These are phyloP conservation scores for Montifringilla adamsi DNA, from an alignment of 2,113 vertebrate species.

Conservation along the genomic window DNA sequence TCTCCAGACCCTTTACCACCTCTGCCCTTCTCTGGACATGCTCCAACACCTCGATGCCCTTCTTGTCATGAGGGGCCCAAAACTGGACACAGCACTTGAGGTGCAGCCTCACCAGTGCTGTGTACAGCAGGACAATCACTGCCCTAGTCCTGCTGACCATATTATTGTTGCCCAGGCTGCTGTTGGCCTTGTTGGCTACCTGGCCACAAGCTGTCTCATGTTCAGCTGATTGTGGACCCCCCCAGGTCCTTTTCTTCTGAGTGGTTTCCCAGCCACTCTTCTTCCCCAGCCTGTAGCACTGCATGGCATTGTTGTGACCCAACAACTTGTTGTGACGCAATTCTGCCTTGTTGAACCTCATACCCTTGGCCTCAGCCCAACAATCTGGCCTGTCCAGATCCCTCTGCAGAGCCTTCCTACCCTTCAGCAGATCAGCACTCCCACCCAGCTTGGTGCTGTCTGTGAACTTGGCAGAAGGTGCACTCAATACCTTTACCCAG, in stretches of 20 bases:
- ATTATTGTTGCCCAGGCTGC: neutral
- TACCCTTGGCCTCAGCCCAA: neutral
- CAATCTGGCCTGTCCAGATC: neutral
- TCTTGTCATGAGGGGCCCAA: neutral
- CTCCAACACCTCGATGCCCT: neutral
- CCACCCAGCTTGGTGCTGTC: neutral
- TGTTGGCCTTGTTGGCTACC: neutral
- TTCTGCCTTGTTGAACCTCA: neutral
- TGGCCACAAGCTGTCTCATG: neutral
- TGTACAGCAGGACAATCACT: fast-evolving
- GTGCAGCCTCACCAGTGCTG: neutral
- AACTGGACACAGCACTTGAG: neutral
- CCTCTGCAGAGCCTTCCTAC: neutral
- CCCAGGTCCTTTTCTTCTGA: neutral
- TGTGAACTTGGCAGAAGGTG: neutral
- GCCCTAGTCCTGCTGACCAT: neutral
- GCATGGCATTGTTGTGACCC: neutral
- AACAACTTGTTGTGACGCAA: neutral
- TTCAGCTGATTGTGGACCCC: neutral
- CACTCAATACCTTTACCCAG: neutral
- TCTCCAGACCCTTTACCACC: neutral
- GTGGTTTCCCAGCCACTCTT: neutral
- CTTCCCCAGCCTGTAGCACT: fast-evolving
- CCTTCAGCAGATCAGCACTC: neutral
- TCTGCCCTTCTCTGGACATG: neutral